Evolutionary conservation across 2,888 invertebrate genomes (phyloP).

Genomic region (Eurytoma californica): DNA sequence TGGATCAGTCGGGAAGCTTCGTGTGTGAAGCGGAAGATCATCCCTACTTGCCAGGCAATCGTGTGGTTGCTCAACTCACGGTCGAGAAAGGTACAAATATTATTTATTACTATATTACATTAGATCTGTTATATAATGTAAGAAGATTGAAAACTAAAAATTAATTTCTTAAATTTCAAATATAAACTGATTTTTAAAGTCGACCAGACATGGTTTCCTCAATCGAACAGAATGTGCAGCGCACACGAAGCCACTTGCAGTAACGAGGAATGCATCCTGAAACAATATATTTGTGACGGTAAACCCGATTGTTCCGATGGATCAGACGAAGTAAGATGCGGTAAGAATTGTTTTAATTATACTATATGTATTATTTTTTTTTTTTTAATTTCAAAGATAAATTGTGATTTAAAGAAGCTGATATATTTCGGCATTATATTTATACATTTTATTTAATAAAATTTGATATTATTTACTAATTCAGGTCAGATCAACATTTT

Average conservation of each 20-base stretch:
- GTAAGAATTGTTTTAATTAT: conserved; percentile 76
- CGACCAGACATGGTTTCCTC: conserved; percentile 68
- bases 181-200: not conserved
- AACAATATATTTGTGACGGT: conserved; percentile 86
- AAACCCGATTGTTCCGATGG: conserved; percentile 88
- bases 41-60: conserved; percentile 80
- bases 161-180: too few relatives aligned
- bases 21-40: conserved; percentile 87
- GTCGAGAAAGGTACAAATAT: conserved; percentile 85
- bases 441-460: too few relatives aligned
- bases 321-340: conserved; percentile 93
- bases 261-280: conserved; percentile 93
- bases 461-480: too few relatives aligned
- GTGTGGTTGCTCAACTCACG: conserved; percentile 82
- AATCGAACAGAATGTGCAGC: conserved; percentile 76
- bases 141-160: too few relatives aligned
- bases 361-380: too few relatives aligned
- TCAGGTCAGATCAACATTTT: too few relatives aligned
- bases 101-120: not conserved
- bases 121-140: too few relatives aligned
- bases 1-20: conserved; percentile 87
- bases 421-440: too few relatives aligned
- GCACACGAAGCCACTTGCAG: conserved; percentile 89
- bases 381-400: too few relatives aligned
- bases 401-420: too few relatives aligned